A percentile compares a stretch with the other conserved stretches of the same genome.
Conservation (phyloP, 2,888 invertebrate genomes). For the Crioceris asparagi region DNA sequence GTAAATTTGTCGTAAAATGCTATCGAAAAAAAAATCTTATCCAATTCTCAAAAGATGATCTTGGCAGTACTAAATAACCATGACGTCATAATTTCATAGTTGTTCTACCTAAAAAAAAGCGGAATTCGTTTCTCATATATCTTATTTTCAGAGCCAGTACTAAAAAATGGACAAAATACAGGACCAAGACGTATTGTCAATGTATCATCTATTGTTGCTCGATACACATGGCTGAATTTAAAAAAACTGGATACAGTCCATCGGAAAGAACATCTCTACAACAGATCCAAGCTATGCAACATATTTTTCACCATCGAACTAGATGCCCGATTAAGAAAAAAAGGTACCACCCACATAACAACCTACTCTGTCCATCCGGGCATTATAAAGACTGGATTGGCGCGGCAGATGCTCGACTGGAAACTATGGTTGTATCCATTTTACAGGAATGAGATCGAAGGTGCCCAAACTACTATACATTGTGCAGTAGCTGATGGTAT, state of each 20-base stretch:
- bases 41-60: no score
- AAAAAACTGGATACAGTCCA: not conserved
- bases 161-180: no score
- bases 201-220: slow-evolving; percentile 18
- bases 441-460: not conserved
- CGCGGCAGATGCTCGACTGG: no score
- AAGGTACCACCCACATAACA: slow-evolving; percentile 20
- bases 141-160: no score
- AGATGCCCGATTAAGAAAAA: slow-evolving; percentile 19
- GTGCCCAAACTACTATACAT: not conserved
- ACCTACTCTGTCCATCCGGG: slow-evolving; percentile 27
- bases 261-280: slow-evolving; percentile 8
- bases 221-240: slow-evolving; percentile 11
- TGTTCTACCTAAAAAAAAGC: no score
- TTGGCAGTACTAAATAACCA: no score
- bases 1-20: no score
- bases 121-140: no score
- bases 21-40: no score
- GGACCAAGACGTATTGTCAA: slow-evolving; percentile 22
- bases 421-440: not conserved
- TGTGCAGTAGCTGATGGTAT: not conserved
- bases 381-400: slow-evolving; percentile 16
- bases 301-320: slow-evolving; percentile 24
- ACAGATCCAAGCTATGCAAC: slow-evolving; percentile 23
- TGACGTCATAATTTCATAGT: no score